phyloP scores from a whole-genome alignment of 2,113 vertebrate genomes.

The Philantomba maxwellii region DNA sequence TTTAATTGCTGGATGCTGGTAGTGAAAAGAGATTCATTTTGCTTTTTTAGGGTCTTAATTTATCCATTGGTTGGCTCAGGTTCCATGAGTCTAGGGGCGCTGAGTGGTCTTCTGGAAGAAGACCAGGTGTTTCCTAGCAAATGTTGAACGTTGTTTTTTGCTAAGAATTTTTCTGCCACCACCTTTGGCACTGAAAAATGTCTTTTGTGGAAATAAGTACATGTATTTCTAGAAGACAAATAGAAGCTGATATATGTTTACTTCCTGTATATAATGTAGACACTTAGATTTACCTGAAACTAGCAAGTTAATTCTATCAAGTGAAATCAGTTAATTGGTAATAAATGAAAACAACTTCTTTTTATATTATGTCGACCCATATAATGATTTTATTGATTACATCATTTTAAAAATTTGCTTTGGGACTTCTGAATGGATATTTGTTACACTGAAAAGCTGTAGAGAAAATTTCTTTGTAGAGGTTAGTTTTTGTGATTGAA shows the following conservation, averaged over 20 bases:
- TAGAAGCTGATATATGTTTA: background rate
- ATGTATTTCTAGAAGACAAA: conserved; percentile 8
- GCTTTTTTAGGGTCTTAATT: background rate
- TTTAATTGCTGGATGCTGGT: background rate
- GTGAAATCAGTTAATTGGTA: background rate
- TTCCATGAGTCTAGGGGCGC: background rate
- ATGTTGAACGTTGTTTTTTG: background rate
- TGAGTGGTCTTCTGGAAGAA: background rate
- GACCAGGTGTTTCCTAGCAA: background rate
- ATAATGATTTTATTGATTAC: background rate
- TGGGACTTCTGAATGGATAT: background rate
- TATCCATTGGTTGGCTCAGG: background rate
- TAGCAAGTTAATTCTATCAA: background rate
- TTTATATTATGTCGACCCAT: background rate
- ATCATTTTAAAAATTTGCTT: background rate
- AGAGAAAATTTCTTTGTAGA: background rate
- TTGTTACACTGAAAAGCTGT: background rate
- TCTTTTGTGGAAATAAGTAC: conserved; percentile 14
- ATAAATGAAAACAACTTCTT: background rate
- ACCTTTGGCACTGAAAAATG: background rate
- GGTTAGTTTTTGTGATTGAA: background rate
- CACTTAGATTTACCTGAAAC: background rate
- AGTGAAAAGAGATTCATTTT: background rate
- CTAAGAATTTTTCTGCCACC: background rate
- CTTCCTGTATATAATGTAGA: background rate